Evolutionary conservation across 2,113 vertebrate species (phyloP).

Genomic region (Pachyramphus minor): DNA sequence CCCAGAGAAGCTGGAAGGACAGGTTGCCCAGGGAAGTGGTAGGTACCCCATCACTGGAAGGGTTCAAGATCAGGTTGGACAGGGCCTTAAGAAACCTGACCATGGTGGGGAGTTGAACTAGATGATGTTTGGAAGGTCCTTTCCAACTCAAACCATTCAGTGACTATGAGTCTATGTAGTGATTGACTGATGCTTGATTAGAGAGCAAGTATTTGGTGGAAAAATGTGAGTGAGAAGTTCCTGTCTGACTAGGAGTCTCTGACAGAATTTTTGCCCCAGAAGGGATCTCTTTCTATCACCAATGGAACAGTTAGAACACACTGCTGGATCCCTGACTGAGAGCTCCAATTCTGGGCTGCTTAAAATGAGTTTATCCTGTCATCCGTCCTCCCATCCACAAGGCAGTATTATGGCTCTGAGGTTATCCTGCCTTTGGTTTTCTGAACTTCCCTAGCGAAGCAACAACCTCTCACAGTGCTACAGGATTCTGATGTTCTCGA

Average conservation of each 20-base stretch:
- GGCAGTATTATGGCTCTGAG: neutral
- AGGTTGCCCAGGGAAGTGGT: neutral
- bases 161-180: neutral
- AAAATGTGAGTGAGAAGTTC: neutral
- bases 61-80: neutral
- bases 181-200: neutral
- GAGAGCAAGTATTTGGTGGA: neutral
- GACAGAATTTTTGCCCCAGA: neutral
- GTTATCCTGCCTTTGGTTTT: neutral
- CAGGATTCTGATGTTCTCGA: neutral
- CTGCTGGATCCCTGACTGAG: neutral
- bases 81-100: neutral
- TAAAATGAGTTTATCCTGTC: neutral
- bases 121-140: neutral
- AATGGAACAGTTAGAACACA: neutral
- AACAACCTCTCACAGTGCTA: neutral
- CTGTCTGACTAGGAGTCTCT: neutral
- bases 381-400: neutral
- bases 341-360: neutral
- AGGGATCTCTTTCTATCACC: neutral
- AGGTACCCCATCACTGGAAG: neutral
- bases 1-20: neutral
- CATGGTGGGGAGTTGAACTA: fast-evolving
- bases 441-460: neutral
- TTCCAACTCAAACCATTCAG: neutral